Base-by-base conservation (phyloP, 2,797 vertebrate species). In the Bradypodion pumilum region DNA sequence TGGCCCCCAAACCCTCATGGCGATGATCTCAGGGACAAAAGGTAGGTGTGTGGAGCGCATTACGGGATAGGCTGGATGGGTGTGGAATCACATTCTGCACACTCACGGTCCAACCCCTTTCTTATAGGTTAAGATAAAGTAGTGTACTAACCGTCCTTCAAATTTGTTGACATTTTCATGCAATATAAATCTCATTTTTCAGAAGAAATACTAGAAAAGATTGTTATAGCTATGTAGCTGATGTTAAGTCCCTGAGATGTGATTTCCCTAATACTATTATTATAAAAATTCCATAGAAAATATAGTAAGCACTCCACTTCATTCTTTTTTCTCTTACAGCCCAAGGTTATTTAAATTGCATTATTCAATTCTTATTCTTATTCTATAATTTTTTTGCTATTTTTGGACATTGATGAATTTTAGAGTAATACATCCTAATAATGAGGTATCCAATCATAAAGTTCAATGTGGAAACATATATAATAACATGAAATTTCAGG, bases 351-450 rank as follows among this genome's bases (percentile, higher is more conserved):
- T 92, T 93, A 89, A 94, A 89, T 92, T 88, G 84, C 63, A 89
- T 94, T 94, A 91, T 84, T 84, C 40, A 12, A 90, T 89, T 90
- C 76, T 92, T 92, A 15, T 6, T 62, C 27, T 46, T 35, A 3
- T 1, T 23, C 16, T 49, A 12, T 42, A 62, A 12, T 44, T 7
- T 37, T 91, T 90, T 92, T 94, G 88, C 90, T 91, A 68, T 94
- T 90, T 94, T 94, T 92, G 82, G 86, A 92, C 75, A 65, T 91
- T 92, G 90, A 91, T 94, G 85, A 90, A 94, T 93, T 95, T 93
- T 93, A 93, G 93, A 91, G 83, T 87, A 94, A 93, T 76, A 89
- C 66, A 90, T 59, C 84, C 78, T 19, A 83, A 86, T 93, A 94
- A 89, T 81, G 80, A 90, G 92, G 88, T 89, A 83, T 88, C 90